A percentile compares a stretch with the other conserved stretches of the same genome.
phyloP scores from a whole-genome alignment of 2,113 vertebrate species.

The Chloropsis cyanopogon region DNA sequence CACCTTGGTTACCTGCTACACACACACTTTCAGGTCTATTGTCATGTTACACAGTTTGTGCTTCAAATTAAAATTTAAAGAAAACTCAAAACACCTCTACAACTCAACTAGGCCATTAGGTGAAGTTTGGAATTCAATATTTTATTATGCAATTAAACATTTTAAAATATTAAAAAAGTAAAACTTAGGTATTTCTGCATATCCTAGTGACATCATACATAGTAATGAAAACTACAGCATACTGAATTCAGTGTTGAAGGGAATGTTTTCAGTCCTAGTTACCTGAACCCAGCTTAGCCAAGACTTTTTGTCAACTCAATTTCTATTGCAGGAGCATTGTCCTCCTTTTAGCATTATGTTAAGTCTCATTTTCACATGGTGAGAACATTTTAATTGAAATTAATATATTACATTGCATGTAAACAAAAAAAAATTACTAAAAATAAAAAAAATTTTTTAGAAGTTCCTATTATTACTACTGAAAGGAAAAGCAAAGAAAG shows the following conservation, averaged over 20 bases:
- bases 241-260: not conserved
- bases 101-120: not conserved
- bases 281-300: not conserved
- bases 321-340: not conserved
- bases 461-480: not conserved
- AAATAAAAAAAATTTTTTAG: not conserved
- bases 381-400: not conserved
- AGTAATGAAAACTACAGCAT: not conserved
- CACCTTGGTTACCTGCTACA: not conserved
- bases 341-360: not conserved
- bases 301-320: not conserved
- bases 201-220: accelerated
- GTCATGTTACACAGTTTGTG: not conserved
- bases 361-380: not conserved
- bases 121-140: not conserved
- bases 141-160: not conserved
- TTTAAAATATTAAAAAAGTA: not conserved
- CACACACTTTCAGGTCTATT: not conserved
- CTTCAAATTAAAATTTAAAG: not conserved
- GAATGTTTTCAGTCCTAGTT: not conserved
- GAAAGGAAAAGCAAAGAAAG: not conserved
- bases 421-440: not conserved
- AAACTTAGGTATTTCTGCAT: not conserved
- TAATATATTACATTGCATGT: not conserved
- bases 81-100: not conserved